Evolutionary conservation across 1,140 invertebrate genomes (phyloP), one percentile per base, ranked within the genome.

Genomic region (Aporrectodea caliginosa): DNA sequence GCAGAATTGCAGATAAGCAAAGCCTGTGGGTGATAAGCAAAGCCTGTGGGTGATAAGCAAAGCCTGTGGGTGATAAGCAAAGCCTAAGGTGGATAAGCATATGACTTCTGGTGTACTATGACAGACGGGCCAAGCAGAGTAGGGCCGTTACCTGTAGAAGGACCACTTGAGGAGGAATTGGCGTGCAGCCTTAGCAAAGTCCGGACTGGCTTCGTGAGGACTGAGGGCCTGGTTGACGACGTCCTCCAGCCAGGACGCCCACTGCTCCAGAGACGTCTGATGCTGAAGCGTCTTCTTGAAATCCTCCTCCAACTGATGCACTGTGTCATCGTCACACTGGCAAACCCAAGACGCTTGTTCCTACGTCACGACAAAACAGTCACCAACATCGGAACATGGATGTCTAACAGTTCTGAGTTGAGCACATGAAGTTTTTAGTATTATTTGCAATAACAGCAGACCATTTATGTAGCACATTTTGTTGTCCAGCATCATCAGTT

Each of bases 81-180:
- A 16, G 14, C 14, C 14, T 68, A 27, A 27, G 14, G 27, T 27
- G 14, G 14, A 16, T 68, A 68, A 27, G 27, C 14, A 68, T 68
- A 68, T 27, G 14, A 27, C 58, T 68, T 14, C 58, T 16, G 27
- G 27, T 68, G 58, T 68, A 68, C 14, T 68, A 68, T 16, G 27
- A 68, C 27, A 27, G 14, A 14, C 14, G 14, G 27, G 27, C 58
- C 14, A 27, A 68, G 27, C 58, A 16, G 27, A 16, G 58, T 16
- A 68, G 27, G 14, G 27, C 58, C 14, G 74, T 12, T 89, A 94
- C 92, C 94, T 96, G 89, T 98, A 99, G 91, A 98, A 99, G 79
- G 95, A 98, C 98, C 98, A 99, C 89, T 98, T 98, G 43, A 99
- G 92, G 78, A 99, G 90, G 90, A 99, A 97, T 86, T 98, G 94